Base-by-base conservation (phyloP, 2,888 invertebrate genomes). In the Napeogenes sylphis region DNA sequence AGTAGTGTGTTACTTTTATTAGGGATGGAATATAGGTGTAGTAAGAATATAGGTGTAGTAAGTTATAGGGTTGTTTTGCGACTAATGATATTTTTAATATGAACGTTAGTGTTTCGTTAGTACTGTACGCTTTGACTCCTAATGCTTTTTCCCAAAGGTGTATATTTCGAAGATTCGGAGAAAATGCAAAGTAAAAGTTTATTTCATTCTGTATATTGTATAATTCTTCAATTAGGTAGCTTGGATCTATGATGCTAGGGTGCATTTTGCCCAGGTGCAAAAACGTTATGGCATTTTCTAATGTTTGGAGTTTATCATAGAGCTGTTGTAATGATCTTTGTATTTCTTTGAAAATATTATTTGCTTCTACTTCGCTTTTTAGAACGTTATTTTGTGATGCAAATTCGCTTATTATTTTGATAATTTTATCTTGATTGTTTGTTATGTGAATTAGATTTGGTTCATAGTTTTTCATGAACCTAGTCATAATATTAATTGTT, bases 201-300 rank as follows among this genome's bases (percentile, higher is more conserved):
- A 59, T 59, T 14, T 61, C 58, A 3, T 58, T 62, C 46, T 66
- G 42, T 14, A 64, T 32, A 33, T 55, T 51, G 5, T 45, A 46
- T 30, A 64, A 45, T 46, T 64, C 60, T 0, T 55, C 38, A 14
- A 62, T 38, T 4, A 64, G 32, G 21, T 62, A 32, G 38, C 46
- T 45, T 5, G 63, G 56, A 4, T 58, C 56, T 55, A 66, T 56
- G 4, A 66, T 55, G 35, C 61, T 64, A 10, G 66, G 66, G 14
- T 64, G 64, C 32, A 64, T 14, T 38, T 62, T 53, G 21, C 60
- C 58, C 45, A 67, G 14, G 42, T 67, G 60, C 8, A 61, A 56
- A 57, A 67, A 65, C 6, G 65, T 65, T 2, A 67, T 55, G 32
- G 65, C 65, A n/a, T 62, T 60, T 55, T 65, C 62, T 60, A 65